Evolutionary conservation across 1,140 invertebrate species (phyloP).

Genomic region (Sinella curviseta): DNA sequence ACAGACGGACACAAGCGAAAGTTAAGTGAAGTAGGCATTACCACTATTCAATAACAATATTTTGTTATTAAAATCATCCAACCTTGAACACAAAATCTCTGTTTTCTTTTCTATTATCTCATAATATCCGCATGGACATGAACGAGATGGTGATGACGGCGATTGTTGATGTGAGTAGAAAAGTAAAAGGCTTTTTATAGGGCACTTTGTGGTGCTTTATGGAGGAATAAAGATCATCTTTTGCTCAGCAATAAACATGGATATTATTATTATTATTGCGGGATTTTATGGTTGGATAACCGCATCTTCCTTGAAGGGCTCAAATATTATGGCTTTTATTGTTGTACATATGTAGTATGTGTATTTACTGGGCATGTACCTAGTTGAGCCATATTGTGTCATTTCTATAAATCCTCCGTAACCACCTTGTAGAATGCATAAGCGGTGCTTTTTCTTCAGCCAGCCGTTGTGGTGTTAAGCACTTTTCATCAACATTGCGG

Average conservation of each 20-base stretch:
- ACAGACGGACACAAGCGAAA: not conserved
- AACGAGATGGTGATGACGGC: not conserved
- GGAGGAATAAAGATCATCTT: constrained; percentile 5
- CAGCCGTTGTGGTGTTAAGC: too few species aligned
- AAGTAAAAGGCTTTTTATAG: not conserved
- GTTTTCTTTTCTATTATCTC: constrained; percentile 3
- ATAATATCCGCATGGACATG: not conserved
- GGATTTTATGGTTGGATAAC: constrained; percentile 26
- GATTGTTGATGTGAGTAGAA: not conserved
- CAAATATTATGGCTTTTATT: not conserved
- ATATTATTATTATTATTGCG: constrained; percentile 22
- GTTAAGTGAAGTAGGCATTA: not conserved
- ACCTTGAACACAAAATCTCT: constrained; percentile 5
- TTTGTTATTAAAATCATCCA: constrained; percentile 20
- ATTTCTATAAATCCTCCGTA: not conserved
- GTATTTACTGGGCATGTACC: not conserved
- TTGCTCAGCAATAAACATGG: constrained; percentile 27
- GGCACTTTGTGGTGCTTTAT: not conserved
- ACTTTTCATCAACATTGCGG: not conserved
- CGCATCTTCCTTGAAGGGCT: not conserved
- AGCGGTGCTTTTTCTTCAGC: too few species aligned
- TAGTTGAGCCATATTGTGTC: not conserved
- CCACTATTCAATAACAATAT: not conserved
- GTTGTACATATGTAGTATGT: not conserved
- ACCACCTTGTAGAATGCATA: too few species aligned